Evolutionary conservation across 1,140 invertebrate genomes (phyloP), one percentile per base, ranked within the genome.

Genomic region (Drosophila insularis): DNA sequence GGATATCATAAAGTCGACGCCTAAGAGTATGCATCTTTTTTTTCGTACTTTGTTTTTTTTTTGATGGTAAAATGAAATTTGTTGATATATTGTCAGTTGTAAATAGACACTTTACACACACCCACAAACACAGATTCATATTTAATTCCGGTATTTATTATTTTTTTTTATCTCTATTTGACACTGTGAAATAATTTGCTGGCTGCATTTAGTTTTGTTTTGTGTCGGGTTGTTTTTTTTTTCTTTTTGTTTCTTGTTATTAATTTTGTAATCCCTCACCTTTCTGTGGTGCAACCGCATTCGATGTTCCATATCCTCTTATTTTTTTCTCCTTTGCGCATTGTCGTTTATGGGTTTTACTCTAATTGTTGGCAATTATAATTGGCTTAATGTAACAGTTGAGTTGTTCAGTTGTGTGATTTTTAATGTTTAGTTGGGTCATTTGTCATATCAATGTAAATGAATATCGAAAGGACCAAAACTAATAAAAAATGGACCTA

Each of bases 331-430:
- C 67, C 78, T 72, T 85, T 81, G 78, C 78, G 84, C 78, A 85
- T 87, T 85, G 64, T 62, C 61, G 63, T 78, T 67, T 60, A 63
- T 63, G 53, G 62, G 50, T 77, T 77, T 76, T 65, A 54, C 14
- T 65, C 66, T 87, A 86, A 86, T 86, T 86, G 81, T 68, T 62
- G 78, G 61, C 77, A 85, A 85, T 81, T 80, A 78, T 69, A 85
- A 81, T 80, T 80, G 70, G 71, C 80, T 78, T 81, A 76, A 78
- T 69, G 63, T 71, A 65, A 68, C 60, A 40, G 68, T 74, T 63
- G 63, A 59, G 56, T 54, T 65, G 27, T 66, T 46, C 21, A 62
- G 39, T 71, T 32, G 6, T 23, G 56, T 31, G n/a, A 37, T 46
- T 64, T 54, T 40, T 59, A 19, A 37, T 59, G 10, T 37, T 37